phyloP scores from a whole-genome alignment of 2,797 vertebrate species.

The Natrix natrix region DNA sequence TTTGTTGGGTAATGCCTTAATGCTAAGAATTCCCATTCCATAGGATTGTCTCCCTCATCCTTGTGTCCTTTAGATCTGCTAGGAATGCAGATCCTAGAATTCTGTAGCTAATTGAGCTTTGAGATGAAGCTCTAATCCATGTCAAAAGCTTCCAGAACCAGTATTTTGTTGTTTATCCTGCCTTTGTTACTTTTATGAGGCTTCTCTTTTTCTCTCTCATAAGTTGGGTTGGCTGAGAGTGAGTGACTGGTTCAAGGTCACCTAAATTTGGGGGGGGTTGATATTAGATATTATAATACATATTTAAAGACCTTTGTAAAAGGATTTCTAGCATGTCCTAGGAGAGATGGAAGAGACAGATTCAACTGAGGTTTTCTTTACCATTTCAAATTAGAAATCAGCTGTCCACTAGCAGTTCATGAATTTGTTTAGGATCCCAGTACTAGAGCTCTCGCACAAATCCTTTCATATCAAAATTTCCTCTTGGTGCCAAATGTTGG shows the following conservation, averaged over 20 bases:
- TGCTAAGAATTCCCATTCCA: background rate
- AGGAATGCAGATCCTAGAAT: background rate
- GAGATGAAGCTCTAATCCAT: background rate
- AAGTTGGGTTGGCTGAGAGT: background rate
- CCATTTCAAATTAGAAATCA: background rate
- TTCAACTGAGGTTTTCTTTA: background rate
- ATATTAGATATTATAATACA: background rate
- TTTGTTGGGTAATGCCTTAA: background rate
- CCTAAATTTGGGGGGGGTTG: background rate
- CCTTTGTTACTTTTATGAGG: background rate
- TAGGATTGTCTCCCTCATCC: background rate
- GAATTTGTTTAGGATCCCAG: background rate
- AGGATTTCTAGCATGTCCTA: background rate
- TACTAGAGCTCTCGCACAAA: background rate
- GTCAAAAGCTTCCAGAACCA: background rate
- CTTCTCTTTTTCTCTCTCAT: background rate
- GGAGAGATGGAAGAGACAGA: background rate
- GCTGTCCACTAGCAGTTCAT: background rate
- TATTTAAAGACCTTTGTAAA: background rate
- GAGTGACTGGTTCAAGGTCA: background rate
- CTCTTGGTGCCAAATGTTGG: background rate
- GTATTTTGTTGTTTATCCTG: background rate
- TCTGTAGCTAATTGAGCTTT: background rate
- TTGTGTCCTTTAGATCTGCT: background rate
- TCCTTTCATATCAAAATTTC: background rate